Conservation (phyloP, 1,140 invertebrate species). For the Euwallacea similis region DNA sequence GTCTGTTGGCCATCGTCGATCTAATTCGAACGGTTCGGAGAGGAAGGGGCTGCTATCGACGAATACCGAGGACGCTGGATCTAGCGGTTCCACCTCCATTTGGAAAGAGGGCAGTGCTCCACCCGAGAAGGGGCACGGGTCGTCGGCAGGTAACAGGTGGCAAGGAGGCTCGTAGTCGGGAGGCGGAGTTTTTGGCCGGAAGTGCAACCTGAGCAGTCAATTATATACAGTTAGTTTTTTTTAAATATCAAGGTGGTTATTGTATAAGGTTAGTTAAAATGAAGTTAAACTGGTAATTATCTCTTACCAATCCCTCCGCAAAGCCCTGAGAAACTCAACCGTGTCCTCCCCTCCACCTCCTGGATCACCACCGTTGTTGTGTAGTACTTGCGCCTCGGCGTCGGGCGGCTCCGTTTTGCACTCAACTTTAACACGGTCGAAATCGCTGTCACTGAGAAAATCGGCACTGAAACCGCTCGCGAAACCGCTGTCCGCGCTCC, state of each 20-base stretch:
- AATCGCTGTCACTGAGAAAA: constrained; percentile 8
- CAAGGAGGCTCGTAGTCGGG: constrained; percentile 49
- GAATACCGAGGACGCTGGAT: constrained; percentile 39
- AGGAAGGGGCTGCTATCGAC: constrained; percentile 55
- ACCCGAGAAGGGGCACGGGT: constrained; percentile 49
- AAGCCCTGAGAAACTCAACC: constrained; percentile 46
- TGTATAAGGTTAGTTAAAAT: no score
- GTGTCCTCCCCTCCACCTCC: constrained; percentile 43
- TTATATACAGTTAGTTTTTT: no score
- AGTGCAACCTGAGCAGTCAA: constrained; percentile 64
- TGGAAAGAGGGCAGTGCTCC: constrained; percentile 57
- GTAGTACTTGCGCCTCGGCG: not conserved
- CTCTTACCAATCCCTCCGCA: constrained; percentile 50
- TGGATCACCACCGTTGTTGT: constrained; percentile 14
- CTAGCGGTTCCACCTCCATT: constrained; percentile 57
- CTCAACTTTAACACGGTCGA: constrained; percentile 21
- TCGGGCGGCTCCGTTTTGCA: constrained; percentile 38
- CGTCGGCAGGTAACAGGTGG: constrained; percentile 45
- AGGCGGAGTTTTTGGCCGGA: constrained; percentile 73
- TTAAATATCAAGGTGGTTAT: no score
- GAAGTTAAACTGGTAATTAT: not conserved
- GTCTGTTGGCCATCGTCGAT: constrained; percentile 43
- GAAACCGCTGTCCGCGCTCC: constrained; percentile 36
- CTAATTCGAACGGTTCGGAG: constrained; percentile 55
- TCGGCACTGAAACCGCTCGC: constrained; percentile 37